Evolutionary conservation across 2,113 vertebrate genomes (phyloP).

Genomic region (Pachypanchax playfairii): DNA sequence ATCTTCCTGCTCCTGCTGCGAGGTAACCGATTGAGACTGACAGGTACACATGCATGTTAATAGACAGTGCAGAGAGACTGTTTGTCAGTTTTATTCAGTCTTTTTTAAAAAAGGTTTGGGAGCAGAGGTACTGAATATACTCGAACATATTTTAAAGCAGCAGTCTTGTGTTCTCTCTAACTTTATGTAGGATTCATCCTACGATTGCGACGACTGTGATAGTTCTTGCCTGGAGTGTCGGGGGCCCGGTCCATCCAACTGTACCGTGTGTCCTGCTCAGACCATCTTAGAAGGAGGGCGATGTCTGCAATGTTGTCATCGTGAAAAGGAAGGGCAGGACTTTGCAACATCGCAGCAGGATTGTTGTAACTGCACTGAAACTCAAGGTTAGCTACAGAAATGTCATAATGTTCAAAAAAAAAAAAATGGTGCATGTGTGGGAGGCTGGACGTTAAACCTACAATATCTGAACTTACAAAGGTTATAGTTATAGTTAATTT

Average conservation of each 20-base stretch:
- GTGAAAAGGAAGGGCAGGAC: constrained; percentile 13
- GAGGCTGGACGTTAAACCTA: background rate
- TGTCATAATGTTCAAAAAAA: background rate
- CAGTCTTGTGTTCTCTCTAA: background rate
- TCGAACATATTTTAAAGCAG: background rate
- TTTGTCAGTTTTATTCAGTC: background rate
- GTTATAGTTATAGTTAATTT: constrained; percentile 3
- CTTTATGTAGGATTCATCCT: constrained; percentile 32
- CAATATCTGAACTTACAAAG: too few species aligned
- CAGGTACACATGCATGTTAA: constrained; percentile 44
- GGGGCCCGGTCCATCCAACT: constrained; percentile 85
- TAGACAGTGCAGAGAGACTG: constrained; percentile 18
- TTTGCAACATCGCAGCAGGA: constrained; percentile 51
- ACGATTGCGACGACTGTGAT: constrained; percentile 84
- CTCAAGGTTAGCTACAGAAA: constrained; percentile 76
- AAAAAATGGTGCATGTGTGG: background rate
- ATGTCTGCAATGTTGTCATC: constrained; percentile 88
- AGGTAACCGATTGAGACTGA: constrained; percentile 33
- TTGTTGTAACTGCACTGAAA: constrained; percentile 90
- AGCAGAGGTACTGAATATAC: background rate
- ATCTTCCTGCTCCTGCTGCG: constrained; percentile 26
- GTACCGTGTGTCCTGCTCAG: constrained; percentile 82
- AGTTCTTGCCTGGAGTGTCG: constrained; percentile 86
- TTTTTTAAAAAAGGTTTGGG: background rate
- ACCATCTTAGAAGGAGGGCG: constrained; percentile 82